Evolutionary conservation across 2,113 vertebrate species (phyloP).

Genomic region (Nothocercus nigrocapillus): DNA sequence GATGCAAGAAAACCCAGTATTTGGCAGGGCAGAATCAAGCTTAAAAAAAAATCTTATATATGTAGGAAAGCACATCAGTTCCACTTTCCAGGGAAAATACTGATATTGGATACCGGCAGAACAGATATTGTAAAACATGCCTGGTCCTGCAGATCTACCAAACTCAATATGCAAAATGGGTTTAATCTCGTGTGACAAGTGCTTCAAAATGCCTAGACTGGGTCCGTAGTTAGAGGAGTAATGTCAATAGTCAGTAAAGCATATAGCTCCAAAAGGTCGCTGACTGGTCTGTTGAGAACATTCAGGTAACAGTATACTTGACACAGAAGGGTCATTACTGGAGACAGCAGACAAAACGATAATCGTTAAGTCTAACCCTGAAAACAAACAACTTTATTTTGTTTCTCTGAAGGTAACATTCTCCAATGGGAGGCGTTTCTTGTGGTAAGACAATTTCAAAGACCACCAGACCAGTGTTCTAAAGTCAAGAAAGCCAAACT

Average conservation of each 20-base stretch:
- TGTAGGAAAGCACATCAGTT: neutral
- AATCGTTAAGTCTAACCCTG: neutral
- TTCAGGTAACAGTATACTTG: neutral
- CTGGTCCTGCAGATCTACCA: neutral
- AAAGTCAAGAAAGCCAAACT: neutral
- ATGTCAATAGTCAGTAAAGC: neutral
- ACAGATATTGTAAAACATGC: neutral
- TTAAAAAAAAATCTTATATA: neutral
- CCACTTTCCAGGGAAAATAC: neutral
- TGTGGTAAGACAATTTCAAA: neutral
- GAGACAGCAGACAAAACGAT: neutral
- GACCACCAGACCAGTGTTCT: neutral
- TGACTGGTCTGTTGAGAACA: neutral
- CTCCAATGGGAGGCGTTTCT: neutral
- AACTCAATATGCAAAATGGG: neutral
- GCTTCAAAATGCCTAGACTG: neutral
- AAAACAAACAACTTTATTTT: neutral
- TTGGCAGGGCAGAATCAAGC: neutral
- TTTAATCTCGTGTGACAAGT: neutral
- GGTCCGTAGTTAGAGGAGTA: neutral
- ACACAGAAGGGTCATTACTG: neutral
- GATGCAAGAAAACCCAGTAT: neutral
- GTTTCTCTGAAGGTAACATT: neutral
- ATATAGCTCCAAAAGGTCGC: neutral
- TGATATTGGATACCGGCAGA: neutral